Evolutionary conservation across 2,113 vertebrate genomes (phyloP), one percentile per base, ranked within the genome.

Genomic region (Campylomormyrus tamandua): DNA sequence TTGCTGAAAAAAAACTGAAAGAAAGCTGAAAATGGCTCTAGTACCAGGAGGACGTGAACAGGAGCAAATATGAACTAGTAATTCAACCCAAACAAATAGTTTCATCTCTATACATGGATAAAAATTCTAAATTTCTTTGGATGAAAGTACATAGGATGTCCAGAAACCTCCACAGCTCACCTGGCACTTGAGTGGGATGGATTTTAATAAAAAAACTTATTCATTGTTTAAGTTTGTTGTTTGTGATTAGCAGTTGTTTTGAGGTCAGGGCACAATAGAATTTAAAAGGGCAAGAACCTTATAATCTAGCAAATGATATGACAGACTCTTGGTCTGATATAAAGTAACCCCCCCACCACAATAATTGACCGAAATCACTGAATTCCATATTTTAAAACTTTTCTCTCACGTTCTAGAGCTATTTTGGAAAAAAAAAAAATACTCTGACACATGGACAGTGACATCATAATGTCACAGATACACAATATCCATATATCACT

Each of bases 391-490:
- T 74, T 52, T 45, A 80, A 53, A 83, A 48, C 17, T 31, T 53
- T 83, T 35, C 66, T 53, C 48, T 83, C 50, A 87, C 17, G 24
- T 87, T 53, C 3, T 87, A 52, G 49, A 52, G 74, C 80, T 31
- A 70, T 88, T 88, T 83, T n/a, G 49, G 9, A 24, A 19, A 7
- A 39, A 39, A 35, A 62, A 49, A 53, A 70, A 31, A 70, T 52
- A 17, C 17, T 27, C 31, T 53, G 31, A 83, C 49, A 56, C 74
- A 89, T 27, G 31, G 48, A 77, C 19, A 42, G 49, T 89, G 88
- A 89, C 49, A 39, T 89, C 88, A 89, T 49, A 83, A 52, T n/a
- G 39, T 49, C 46, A 39, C 31, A 83, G 88, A 50, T 83, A 19
- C 49, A 53, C 88, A 89, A 77, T 83, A 83, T 49, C 50, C 31